Percentiles rank a stretch among this genome's conserved stretches.
phyloP scores from a whole-genome alignment of 1,140 invertebrate genomes.

The Drosophila neocordata region DNA sequence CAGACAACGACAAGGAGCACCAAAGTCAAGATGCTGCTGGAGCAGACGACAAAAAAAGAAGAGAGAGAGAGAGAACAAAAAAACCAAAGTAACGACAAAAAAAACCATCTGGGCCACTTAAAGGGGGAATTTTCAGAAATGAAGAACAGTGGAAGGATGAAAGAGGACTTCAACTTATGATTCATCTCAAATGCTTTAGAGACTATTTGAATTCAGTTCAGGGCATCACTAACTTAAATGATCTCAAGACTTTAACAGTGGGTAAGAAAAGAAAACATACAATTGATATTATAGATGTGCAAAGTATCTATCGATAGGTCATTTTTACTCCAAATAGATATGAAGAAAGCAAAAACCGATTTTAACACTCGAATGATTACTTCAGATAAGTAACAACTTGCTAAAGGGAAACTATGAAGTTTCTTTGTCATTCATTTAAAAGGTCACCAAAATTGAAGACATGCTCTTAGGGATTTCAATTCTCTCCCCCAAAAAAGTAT shows the following conservation, averaged over 20 bases:
- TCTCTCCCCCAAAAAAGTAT: not conserved
- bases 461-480: constrained; percentile 7
- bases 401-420: not conserved
- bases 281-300: too few relatives aligned
- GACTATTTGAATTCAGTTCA: not conserved
- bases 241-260: too few relatives aligned
- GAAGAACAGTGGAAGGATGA: constrained; percentile 7
- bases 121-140: not conserved
- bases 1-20: constrained; percentile 20
- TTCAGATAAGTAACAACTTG: not conserved
- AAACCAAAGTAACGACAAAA: not conserved
- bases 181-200: constrained; percentile 6
- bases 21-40: constrained; percentile 48
- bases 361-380: too few relatives aligned
- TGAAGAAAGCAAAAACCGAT: too few relatives aligned
- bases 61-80: not conserved
- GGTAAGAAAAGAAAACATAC: too few relatives aligned
- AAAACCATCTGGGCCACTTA: constrained; percentile 19
- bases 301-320: too few relatives aligned
- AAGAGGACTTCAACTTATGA: constrained; percentile 1
- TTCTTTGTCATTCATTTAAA: constrained; percentile 43
- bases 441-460: constrained; percentile 29
- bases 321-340: too few relatives aligned
- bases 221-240: not conserved
- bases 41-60: constrained; percentile 6